Base-by-base conservation (phyloP, 2,888 invertebrate genomes). In the Unio delphinus region DNA sequence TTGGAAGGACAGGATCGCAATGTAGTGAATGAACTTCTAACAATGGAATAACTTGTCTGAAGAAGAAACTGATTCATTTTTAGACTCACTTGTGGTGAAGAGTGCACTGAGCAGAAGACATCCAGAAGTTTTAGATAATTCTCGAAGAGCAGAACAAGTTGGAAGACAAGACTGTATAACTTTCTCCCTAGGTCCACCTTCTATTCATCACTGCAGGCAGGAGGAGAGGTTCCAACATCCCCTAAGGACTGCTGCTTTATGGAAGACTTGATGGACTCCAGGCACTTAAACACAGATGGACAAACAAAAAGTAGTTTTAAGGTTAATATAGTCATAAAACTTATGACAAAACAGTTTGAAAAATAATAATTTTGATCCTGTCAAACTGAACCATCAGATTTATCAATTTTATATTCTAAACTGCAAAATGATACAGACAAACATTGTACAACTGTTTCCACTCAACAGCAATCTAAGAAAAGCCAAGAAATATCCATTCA, bases 81-180 rank as follows among this genome's bases (percentile, higher is more conserved):
- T 45, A 58, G 26, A 62, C 58, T 65, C 77, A 86, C 87, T 83
- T 87, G 86, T 57, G 83, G 80, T 0, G 81, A 78, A 17, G 79
- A 65, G 26, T 79, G 78, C 23, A 84, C 78, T 45, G 75, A 64
- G 30, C 77, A 76, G 65, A 86, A 85, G 55, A 82, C 78, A 26
- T 85, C 86, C 68, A 92, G 83, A 78, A 92, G 87, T 80, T 92
- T 92, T 63, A 89, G 86, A 80, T 91, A 91, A 68, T 90, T 90
- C 76, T 98, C 98, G 69, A 96, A 93, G 34, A 99, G 91, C 69
- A 98, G 91, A 59, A 98, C 91, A 69, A 98, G 92, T 89, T 99
- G 98, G 90, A 98, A 98, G 90, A 95, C 94, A 20, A 98, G 92
- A 89, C 97, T 96, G 90, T 97, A 98, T 30, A 98, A 92, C 68